Percentiles rank a stretch among this genome's conserved stretches.
These are phyloP conservation scores for Elaphurus davidianus DNA, from an alignment of 2,113 vertebrate genomes.

Conservation along the genomic window DNA sequence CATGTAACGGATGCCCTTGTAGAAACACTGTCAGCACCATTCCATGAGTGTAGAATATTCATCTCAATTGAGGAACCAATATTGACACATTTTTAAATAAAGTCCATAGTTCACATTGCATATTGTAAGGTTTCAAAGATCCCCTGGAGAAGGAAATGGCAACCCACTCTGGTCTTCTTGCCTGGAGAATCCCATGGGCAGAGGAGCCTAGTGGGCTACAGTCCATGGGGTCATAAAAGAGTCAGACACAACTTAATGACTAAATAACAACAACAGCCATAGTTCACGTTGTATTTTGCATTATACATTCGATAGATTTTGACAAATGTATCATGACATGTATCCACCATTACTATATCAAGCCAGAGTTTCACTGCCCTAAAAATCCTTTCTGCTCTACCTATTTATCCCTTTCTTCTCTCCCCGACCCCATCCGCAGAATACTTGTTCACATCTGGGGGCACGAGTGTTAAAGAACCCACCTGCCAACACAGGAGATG, in stretches of 20 bases:
- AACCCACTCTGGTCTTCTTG: neutral
- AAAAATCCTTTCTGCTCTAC: neutral
- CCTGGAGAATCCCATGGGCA: neutral
- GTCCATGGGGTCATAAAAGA: neutral
- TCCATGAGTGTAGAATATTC: neutral
- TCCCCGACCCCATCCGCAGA: fast-evolving
- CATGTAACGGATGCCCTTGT: neutral
- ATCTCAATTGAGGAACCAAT: neutral
- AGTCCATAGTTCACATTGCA: neutral
- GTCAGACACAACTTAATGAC: neutral
- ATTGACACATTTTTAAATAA: neutral
- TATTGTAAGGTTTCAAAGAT: neutral
- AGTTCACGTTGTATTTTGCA: neutral
- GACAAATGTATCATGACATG: neutral
- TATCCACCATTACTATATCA: neutral
- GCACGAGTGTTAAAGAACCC: neutral
- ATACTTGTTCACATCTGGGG: neutral
- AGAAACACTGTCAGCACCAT: neutral
- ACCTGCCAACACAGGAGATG: neutral
- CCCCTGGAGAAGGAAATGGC: neutral
- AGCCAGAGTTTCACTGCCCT: neutral
- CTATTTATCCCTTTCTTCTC: neutral
- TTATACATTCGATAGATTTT: neutral
- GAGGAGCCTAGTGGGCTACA: neutral
- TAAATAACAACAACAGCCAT: neutral